Evolutionary conservation across 2,888 invertebrate genomes (phyloP), one percentile per base, ranked within the genome.

Genomic region (Caenorhabditis sp.): DNA sequence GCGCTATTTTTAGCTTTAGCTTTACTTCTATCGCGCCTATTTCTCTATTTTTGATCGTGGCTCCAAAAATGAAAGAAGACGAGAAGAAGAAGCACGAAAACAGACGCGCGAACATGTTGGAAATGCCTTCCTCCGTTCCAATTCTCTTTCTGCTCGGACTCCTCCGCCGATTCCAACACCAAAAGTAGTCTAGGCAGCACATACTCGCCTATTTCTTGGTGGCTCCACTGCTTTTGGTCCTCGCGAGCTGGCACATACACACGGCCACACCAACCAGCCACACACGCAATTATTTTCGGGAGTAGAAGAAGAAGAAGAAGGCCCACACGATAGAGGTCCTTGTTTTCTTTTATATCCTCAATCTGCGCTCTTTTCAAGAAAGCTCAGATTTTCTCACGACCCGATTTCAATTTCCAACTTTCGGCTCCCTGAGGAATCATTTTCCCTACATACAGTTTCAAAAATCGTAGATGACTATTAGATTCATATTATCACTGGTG

Each of bases 221-320:
- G 26, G 37, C 35, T 35, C 47, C 9, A 55, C 51, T 53, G 53
- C 61, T 44, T 76, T 65, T 67, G 60, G 65, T 60, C 40, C 67
- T 28, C 51, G 18, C 55, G n/a, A 11, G 26, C 68, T 32, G 32
- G 61, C 60, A n/a, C 58, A 76, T 53, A 28, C 6, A 6, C 28
- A 15, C 13, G 28, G 15, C 22, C 5, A 28, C 40, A 24, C 61
- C 37, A 24, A 44, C 40, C 40, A 40, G 6, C 6, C 40, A 40
- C 60, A 60, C 74, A 67, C 76, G 67, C 76, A 76, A 76, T 76
- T 76, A 76, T 76, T 76, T 76, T 76, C 61, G 61, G 67, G 74
- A 74, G 67, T 67, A 67, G 50, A 18, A 58, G 40, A 50, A n/a
- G 50, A 13, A 67, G 50, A 18, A 58, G 40, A 50, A n/a, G 50